Base-by-base conservation (phyloP, 2,797 vertebrate species). In the Helarctos malayanus region DNA sequence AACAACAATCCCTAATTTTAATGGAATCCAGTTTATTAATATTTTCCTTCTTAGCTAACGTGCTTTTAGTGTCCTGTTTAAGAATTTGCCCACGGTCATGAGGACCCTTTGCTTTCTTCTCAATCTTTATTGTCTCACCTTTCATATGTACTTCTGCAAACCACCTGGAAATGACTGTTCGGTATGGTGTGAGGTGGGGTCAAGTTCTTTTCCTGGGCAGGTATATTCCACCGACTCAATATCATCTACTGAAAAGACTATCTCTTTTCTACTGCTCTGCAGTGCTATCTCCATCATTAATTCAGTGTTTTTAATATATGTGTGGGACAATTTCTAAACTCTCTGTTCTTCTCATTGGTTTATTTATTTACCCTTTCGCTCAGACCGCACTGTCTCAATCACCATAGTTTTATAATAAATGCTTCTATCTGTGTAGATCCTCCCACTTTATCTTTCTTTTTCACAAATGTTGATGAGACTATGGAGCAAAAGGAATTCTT, bases 401-500 rank as follows among this genome's bases (percentile, higher is more conserved):
- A 75, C 19, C 79, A 32, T 79, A 71, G 32, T 78, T 92, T 92
- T 89, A 57, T 63, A 71, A 82, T 71, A 41, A 85, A 84, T 89
- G 32, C 81, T 81, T 35, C 16, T 71, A 78, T 80, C 38, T 76
- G 32, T 69, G 12, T 91, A 71, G 13, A 15, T 91, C 18, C 38
- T 63, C 35, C n/a, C 35, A 59, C 2, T 49, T 83, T 65, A 54
- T 83, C 59, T 78, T 68, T 81, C 56, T 89, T 89, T 38, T 83
- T 73, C 29, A 90, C 45, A 95, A 79, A 49, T 83, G 54, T 78
- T 80, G 38, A 32, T 86, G 61, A 76, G 38, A 80, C 73, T 92
- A 14, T 56, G 13, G 59, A 54, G 69, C 35, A 91, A 95, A 56
- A 92, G 45, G 8, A 94, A 86, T 88, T 84, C 19, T 93, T 89